phyloP scores from a whole-genome alignment of 2,797 vertebrate species.

The Poliocrania exsul region DNA sequence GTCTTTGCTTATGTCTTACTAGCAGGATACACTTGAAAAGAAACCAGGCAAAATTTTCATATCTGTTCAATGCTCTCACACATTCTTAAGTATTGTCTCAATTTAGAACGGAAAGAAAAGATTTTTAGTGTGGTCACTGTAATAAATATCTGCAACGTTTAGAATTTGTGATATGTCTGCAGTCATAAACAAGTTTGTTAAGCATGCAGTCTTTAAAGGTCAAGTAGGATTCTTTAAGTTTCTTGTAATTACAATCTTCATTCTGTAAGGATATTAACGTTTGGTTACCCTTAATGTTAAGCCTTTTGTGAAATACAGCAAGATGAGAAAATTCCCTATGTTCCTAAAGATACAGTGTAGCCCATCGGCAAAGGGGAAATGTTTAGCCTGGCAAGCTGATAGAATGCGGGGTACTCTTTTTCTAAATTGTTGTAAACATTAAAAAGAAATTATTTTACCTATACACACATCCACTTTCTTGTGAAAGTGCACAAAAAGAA shows the following conservation, averaged over 20 bases:
- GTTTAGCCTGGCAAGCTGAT: neutral
- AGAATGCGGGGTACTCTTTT: neutral
- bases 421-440: neutral
- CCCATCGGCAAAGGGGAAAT: neutral
- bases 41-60: neutral
- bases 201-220: slow-evolving; percentile 36
- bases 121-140: neutral
- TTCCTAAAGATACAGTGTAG: neutral
- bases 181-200: slow-evolving; percentile 19
- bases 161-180: neutral
- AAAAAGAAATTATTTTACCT: neutral
- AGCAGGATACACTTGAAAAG: neutral
- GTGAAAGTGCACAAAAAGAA: neutral
- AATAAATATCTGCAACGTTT: neutral
- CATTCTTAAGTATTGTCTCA: neutral
- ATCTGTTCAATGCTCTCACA: neutral
- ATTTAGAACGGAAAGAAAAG: neutral
- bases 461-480: neutral
- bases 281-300: neutral
- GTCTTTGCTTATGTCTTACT: neutral
- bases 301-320: neutral
- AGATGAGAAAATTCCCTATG: neutral
- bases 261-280: neutral
- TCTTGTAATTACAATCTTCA: neutral
- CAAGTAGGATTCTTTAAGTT: neutral